Evolutionary conservation across 2,888 invertebrate genomes (phyloP).

Genomic region (Agapostemon virescens): DNA sequence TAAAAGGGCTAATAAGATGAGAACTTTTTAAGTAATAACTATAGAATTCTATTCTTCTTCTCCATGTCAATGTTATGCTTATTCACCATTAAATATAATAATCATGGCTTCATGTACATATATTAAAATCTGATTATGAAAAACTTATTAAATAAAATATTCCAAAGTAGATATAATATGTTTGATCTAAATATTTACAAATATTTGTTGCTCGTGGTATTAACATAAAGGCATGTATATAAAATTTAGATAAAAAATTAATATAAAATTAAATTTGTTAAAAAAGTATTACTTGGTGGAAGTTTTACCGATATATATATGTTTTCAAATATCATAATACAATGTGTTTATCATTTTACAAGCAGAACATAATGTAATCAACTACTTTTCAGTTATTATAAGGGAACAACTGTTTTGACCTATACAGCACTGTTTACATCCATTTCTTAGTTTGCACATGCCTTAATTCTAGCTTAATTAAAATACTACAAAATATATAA

Average conservation of each 20-base stretch:
- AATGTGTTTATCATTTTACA: not conserved
- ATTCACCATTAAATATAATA: conserved; percentile 4
- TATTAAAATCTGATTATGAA: not conserved
- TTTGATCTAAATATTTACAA: not conserved
- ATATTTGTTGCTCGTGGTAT: not conserved
- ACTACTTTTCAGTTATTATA: conserved; percentile 4
- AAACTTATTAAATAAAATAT: not conserved
- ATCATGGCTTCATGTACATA: not conserved
- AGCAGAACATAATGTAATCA: not conserved
- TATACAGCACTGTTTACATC: conserved; percentile 2
- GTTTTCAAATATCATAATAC: not conserved
- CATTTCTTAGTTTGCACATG: not conserved
- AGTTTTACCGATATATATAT: not conserved
- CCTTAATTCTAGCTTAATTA: not conserved
- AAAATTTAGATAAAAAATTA: not conserved
- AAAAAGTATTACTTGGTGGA: not conserved
- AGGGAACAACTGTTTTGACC: not conserved
- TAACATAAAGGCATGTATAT: not conserved
- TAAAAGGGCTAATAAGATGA: not conserved
- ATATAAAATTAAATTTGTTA: not conserved
- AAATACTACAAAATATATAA: not conserved
- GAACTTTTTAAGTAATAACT: not conserved
- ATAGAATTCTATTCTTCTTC: not conserved
- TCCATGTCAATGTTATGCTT: not conserved
- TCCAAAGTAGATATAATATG: not conserved